phyloP scores from a whole-genome alignment of 2,888 invertebrate species.

The Syrista parreyssii region DNA sequence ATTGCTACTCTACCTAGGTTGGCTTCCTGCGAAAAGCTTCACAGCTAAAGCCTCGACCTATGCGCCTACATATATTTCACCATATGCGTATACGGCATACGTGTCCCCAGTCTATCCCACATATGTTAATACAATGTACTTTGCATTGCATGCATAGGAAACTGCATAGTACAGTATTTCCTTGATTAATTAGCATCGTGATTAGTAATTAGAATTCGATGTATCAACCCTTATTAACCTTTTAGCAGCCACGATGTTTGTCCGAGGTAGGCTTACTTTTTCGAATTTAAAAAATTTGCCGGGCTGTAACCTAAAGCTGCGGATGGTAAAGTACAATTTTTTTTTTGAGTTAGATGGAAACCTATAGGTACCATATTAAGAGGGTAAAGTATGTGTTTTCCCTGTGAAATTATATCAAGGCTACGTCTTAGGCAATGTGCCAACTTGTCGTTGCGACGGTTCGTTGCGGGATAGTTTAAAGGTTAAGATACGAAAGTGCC shows the following conservation, averaged over 20 bases:
- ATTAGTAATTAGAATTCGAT: not conserved
- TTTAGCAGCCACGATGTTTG: too few species aligned
- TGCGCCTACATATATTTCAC: not conserved
- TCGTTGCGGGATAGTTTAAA: too few species aligned
- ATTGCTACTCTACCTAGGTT: constrained; percentile 39
- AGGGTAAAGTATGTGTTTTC: too few species aligned
- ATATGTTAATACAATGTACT: not conserved
- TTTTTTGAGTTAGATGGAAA: too few species aligned
- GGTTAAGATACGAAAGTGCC: not conserved
- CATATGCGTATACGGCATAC: not conserved
- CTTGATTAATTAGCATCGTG: not conserved
- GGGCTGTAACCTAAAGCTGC: too few species aligned
- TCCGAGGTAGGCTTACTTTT: too few species aligned
- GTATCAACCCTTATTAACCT: not conserved
- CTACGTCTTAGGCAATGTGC: too few species aligned
- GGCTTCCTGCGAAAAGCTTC: constrained; percentile 35
- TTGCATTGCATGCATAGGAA: not conserved
- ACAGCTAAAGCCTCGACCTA: not conserved
- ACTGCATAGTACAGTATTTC: not conserved
- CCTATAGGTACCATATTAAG: too few species aligned
- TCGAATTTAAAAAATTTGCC: too few species aligned
- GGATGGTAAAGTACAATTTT: too few species aligned
- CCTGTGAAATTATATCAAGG: too few species aligned
- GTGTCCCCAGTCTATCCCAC: not conserved
- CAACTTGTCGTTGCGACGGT: too few species aligned